Evolutionary conservation across 2,113 vertebrate genomes (phyloP).

Genomic region (Pao palembangensis): DNA sequence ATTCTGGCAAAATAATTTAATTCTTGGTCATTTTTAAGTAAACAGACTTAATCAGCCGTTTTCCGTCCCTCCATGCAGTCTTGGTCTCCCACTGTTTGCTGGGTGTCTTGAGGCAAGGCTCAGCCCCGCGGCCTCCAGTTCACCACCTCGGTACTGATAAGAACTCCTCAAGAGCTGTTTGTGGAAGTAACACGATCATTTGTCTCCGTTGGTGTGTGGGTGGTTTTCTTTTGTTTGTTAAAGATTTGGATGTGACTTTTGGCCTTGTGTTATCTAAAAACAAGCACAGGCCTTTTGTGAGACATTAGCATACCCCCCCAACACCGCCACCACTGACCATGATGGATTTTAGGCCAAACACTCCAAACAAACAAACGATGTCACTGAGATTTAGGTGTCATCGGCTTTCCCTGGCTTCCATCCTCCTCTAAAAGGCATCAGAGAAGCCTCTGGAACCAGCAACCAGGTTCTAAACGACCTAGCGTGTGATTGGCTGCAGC

Average conservation of each 20-base stretch:
- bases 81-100: not conserved
- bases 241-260: conserved; percentile 31
- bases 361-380: conserved; percentile 26
- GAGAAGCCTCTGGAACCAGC: no score
- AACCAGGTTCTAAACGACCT: conserved; percentile 7
- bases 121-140: conserved; percentile 11
- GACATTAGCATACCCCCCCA: conserved; percentile 4
- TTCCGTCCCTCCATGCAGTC: no score
- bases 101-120: not conserved
- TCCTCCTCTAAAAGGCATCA: not conserved
- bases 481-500: conserved; percentile 35
- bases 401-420: conserved; percentile 10
- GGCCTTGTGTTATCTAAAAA: conserved; percentile 18
- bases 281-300: conserved; percentile 9
- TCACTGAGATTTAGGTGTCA: conserved; percentile 17
- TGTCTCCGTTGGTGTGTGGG: not conserved
- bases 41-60: no score
- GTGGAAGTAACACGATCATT: conserved; percentile 26
- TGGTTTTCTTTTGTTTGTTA: conserved; percentile 33
- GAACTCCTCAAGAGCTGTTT: conserved; percentile 16
- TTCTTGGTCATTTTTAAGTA: no score
- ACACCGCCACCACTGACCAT: no score
- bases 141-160: conserved; percentile 29
- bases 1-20: no score
- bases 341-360: no score